Base-by-base conservation (phyloP, 2,113 vertebrate genomes). In the Girardinichthys multiradiatus region DNA sequence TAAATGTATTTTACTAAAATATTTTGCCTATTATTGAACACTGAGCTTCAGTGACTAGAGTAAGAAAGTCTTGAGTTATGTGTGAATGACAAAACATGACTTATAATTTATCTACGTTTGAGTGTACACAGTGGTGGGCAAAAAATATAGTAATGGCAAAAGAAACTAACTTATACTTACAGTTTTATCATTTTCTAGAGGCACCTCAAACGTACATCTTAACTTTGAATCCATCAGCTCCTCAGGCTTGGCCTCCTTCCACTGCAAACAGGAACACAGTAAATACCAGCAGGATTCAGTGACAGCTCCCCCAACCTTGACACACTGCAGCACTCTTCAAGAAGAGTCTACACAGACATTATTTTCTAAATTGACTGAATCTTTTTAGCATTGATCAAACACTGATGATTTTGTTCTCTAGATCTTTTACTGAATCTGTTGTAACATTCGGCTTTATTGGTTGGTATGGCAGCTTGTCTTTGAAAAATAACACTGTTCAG, bases 211-310 rank as follows among this genome's bases (percentile, higher is more conserved):
- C 83, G 97, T 85, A 94, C 97, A 99, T 91, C 96, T 95, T 94
- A 99, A 94, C 92, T 98, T 99, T n/a, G 97, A 97, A 90, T 99
- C 97, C 97, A 99, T 99, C 89, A 99, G 95, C 72, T 99, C 97
- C 77, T 99, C 97, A 0, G 96, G 96, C 85, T 98, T 98, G 70
- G 97, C 97, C 77, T 98, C 97, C 93, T 98, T 98, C 97, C 97
- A 99, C 97, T 99, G 91, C 80, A 90, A 60, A 79, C 0, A 28
- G 39, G 19, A 73, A 76, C 17, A 66, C 2, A 45, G 0, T 31
- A 35, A 39, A 67, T 1, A 27, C 31, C 29, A 31, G 54, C 11
- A 28, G 24, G 31, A 19, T 9, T 64, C 4, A 9, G 4, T 58
- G 11, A 59, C 6, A 29, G 15, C 28, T 29, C 14, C 14, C 4